Evolutionary conservation across 1,140 invertebrate species (phyloP).

Genomic region (Harpegnathos saltator): DNA sequence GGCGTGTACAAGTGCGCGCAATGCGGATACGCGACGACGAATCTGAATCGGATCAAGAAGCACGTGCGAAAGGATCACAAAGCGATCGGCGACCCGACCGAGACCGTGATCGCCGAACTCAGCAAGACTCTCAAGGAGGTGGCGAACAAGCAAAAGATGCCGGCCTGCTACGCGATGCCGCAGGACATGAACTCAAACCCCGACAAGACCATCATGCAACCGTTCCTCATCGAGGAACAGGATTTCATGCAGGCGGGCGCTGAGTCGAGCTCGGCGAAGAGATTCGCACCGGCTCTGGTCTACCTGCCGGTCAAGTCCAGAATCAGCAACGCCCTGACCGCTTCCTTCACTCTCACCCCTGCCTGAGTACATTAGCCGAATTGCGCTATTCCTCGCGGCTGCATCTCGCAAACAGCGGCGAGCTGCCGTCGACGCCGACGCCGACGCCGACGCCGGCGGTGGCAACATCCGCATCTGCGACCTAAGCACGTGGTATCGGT

Average conservation of each 20-base stretch:
- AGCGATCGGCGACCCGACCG: conserved; percentile 80
- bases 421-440: too few species aligned
- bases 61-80: conserved; percentile 89
- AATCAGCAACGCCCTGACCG: conserved; percentile 92
- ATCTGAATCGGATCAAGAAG: conserved; percentile 88
- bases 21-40: conserved; percentile 89
- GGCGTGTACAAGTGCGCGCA: conserved; percentile 88
- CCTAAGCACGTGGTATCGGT: conserved; percentile 80
- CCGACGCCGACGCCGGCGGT: too few species aligned
- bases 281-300: conserved; percentile 94
- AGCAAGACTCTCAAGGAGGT: conserved; percentile 86
- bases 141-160: conserved; percentile 87
- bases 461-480: conserved; percentile 64
- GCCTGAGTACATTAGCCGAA: conserved; percentile 87
- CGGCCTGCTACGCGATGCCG: conserved; percentile 87
- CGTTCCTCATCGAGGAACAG: conserved; percentile 92
- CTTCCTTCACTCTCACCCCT: conserved; percentile 96
- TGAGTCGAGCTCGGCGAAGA: conserved; percentile 78
- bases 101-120: conserved; percentile 84
- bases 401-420: conserved; percentile 1
- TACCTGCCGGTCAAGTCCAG: conserved; percentile 96
- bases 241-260: conserved; percentile 74
- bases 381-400: background rate
- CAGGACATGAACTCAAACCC: conserved; percentile 83
- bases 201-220: conserved; percentile 91